Evolutionary conservation across 1,140 invertebrate species (phyloP), one percentile per base, ranked within the genome.

Genomic region (Calliphora vicina): DNA sequence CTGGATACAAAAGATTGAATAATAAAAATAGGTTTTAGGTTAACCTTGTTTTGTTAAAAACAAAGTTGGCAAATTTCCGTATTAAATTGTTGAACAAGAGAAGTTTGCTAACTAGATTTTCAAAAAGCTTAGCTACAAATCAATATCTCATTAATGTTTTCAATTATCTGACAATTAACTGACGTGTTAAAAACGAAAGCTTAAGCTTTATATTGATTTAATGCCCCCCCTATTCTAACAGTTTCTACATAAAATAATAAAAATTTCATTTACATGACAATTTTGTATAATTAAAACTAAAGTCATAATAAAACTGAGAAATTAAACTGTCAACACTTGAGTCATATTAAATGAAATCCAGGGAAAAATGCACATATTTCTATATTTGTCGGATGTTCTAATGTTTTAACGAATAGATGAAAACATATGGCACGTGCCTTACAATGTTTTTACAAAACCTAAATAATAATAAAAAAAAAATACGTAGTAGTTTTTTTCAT

Each of bases 261-360:
- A 50, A 67, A 25, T 25, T 20, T 23, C 61, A 67, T 67, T 67
- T 67, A 67, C n/a, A 67, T 67, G 61, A 23, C 10, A 67, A 67
- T 67, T 67, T 67, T 23, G n/a, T 67, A 23, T 67, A 20, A 23
- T 67, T 67, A 67, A 67, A 67, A 23, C 61, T 20, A 5, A 35
- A 35, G 35, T 67, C 61, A 67, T 67, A 20, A 67, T 67, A 67
- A 23, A 67, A 67, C n/a, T 23, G 20, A n/a, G 13, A 67, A 78
- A 78, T 78, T 78, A 78, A 78, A 45, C 74, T 78, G 74, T 78
- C 74, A 78, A 78, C 74, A 78, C 35, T 78, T 42, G 42, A 78
- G 20, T 78, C n/a, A 42, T 76, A 10, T 42, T 35, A 35, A 35
- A 76, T 20, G 42, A 78, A 78, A 78, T 43, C 1, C 27, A 74